These are phyloP conservation scores for Hexactinellida sp. DNA, from an alignment of 37 sponge, comb jelly and placozoan genomes.

Conservation along the genomic window DNA sequence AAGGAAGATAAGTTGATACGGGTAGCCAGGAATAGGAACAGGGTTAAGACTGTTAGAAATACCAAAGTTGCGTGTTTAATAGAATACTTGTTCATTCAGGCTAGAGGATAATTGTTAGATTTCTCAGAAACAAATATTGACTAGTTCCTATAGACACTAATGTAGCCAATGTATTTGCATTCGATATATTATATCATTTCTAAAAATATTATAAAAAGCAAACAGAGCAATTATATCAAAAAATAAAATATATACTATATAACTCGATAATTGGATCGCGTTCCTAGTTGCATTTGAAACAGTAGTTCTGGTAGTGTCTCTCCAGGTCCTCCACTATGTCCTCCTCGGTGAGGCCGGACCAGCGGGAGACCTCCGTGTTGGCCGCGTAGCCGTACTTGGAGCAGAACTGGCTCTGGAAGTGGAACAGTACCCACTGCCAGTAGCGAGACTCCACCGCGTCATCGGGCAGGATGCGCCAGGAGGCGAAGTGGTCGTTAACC, in stretches of 20 bases:
- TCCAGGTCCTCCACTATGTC: not conserved
- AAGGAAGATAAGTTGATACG: not conserved
- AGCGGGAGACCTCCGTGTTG: not conserved
- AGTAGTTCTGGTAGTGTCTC: not conserved
- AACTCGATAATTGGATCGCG: too few relatives aligned
- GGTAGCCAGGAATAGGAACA: not conserved
- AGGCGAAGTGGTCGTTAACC: not conserved
- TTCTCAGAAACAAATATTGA: too few relatives aligned
- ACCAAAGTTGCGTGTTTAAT: not conserved
- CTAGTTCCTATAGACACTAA: too few relatives aligned
- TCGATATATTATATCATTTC: too few relatives aligned
- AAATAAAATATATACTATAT: too few relatives aligned
- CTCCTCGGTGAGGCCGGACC: not conserved
- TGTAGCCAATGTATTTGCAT: too few relatives aligned
- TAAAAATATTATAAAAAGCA: too few relatives aligned
- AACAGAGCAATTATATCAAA: too few relatives aligned
- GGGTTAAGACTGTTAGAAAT: not conserved
- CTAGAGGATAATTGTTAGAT: not conserved
- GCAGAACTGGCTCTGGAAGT: not conserved
- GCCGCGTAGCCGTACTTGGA: not conserved
- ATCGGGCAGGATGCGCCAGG: not conserved
- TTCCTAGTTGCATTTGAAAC: not conserved
- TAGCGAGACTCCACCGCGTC: not conserved
- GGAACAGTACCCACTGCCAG: slow-evolving; percentile 4
- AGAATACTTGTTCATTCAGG: not conserved